These are phyloP conservation scores for Antheraea assamensis DNA, from an alignment of 2,888 invertebrate genomes.

Conservation along the genomic window DNA sequence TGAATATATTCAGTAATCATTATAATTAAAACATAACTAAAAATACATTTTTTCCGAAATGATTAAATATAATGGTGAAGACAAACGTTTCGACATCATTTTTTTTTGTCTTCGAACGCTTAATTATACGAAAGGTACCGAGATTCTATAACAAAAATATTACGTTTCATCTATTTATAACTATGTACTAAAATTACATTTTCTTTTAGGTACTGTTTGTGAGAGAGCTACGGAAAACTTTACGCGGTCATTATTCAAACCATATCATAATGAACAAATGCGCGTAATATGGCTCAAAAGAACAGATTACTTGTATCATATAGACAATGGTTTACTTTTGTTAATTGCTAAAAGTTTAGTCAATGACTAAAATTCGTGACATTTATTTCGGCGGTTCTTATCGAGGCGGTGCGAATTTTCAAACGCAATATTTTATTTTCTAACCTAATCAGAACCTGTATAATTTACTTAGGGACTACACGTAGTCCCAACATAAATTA, in stretches of 20 bases:
- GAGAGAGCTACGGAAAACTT: constrained; percentile 22
- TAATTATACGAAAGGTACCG: constrained; percentile 52
- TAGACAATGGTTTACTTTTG: constrained; percentile 26
- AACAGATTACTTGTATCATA: constrained; percentile 19
- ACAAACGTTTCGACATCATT: constrained; percentile 35
- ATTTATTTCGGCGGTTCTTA: constrained; percentile 52
- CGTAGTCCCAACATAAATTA: constrained; percentile 75
- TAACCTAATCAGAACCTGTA: constrained; percentile 83
- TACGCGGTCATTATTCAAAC: constrained; percentile 3
- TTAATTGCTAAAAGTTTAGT: constrained; percentile 37
- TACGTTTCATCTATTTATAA: constrained; percentile 12
- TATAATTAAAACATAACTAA: constrained; percentile 73
- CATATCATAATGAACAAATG: background rate
- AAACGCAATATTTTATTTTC: constrained; percentile 60
- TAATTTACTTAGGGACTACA: constrained; percentile 76
- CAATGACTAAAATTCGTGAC: constrained; percentile 59
- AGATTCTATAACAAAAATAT: constrained; percentile 68
- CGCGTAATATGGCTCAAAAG: background rate
- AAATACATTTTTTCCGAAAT: constrained; percentile 57
- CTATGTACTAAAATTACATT: constrained; percentile 43
- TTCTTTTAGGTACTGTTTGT: constrained; percentile 56
- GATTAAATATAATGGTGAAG: constrained; percentile 53
- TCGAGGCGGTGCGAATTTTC: constrained; percentile 63
- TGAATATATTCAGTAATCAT: constrained; percentile 79
- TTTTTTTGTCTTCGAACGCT: constrained; percentile 33